Percentiles rank a stretch among this genome's conserved stretches.
Conservation (phyloP, 2,888 invertebrate species). For the Aricia artaxerxes region DNA sequence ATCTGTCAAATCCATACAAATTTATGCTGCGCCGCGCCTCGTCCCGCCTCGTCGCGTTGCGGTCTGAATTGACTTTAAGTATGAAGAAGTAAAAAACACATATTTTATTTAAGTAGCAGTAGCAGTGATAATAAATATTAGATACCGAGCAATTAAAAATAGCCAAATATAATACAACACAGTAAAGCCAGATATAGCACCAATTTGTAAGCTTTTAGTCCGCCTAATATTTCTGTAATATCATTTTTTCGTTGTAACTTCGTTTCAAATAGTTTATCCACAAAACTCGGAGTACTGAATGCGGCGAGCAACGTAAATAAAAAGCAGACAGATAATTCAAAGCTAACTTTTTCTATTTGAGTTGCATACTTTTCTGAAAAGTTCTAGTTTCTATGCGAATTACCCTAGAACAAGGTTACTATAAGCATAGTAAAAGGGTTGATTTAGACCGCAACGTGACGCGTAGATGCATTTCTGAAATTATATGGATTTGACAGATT, state of each 20-base stretch:
- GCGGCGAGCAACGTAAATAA: background rate
- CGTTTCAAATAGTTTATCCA: background rate
- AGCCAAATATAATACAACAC: no score
- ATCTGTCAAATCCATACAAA: no score
- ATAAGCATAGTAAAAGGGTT: background rate
- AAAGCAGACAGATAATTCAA: conserved; percentile 5
- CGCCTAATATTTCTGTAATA: background rate
- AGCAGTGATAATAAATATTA: no score
- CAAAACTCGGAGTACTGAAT: background rate
- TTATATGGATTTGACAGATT: no score
- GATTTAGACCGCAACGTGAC: no score
- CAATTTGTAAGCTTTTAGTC: background rate
- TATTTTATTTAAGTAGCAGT: no score
- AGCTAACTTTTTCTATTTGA: conserved; percentile 1
- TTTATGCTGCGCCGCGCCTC: no score
- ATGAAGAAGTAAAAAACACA: no score
- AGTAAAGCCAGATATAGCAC: background rate
- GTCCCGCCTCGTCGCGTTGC: no score
- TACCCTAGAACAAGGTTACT: background rate
- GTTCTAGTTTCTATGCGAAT: background rate
- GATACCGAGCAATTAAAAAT: no score
- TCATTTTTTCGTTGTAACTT: background rate
- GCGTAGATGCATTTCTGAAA: no score
- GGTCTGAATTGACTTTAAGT: no score
- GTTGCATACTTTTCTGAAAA: background rate